A percentile compares a stretch with the other conserved stretches of the same genome.
These are phyloP conservation scores for Tillus elongatus DNA, from an alignment of 2,888 invertebrate species.

Conservation along the genomic window DNA sequence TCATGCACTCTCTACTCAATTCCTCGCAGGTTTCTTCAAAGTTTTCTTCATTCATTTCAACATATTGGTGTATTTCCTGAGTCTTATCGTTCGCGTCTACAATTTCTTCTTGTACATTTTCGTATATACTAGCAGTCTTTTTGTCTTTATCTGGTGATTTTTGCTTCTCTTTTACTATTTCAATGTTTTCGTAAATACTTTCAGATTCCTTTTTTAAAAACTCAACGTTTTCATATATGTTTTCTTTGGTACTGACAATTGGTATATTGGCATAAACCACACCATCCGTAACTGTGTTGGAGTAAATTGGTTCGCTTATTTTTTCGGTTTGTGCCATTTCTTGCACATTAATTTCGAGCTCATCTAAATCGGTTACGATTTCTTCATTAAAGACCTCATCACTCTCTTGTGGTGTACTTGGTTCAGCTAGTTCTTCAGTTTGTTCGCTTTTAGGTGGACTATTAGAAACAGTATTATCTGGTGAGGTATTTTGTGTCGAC, in stretches of 20 bases:
- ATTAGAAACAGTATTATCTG: constrained; percentile 19
- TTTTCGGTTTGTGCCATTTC: constrained; percentile 26
- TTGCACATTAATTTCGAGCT: constrained; percentile 24
- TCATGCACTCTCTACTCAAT: no score
- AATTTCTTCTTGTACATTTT: no score
- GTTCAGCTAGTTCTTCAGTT: constrained; percentile 13
- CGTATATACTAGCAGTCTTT: no score
- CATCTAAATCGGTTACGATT: constrained; percentile 7
- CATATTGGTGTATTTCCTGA: not conserved
- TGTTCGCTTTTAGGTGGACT: constrained; percentile 20
- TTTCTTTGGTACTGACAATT: constrained; percentile 11
- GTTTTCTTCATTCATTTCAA: not conserved
- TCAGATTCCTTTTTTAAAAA: constrained; percentile 14
- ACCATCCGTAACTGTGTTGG: constrained; percentile 12
- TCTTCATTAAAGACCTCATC: constrained; percentile 7
- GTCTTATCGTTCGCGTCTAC: no score
- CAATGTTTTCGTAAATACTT: constrained; percentile 7
- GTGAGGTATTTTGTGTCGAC: constrained; percentile 23
- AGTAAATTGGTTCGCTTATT: not conserved
- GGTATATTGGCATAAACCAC: constrained; percentile 20
- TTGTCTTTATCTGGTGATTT: no score
- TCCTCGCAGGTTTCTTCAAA: constrained; percentile 1
- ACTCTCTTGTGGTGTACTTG: constrained; percentile 7
- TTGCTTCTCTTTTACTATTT: no score
- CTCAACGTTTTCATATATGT: constrained; percentile 26